Evolutionary conservation across 1,140 invertebrate genomes (phyloP), one percentile per base, ranked within the genome.

Genomic region (Caenorhabditis remanei): DNA sequence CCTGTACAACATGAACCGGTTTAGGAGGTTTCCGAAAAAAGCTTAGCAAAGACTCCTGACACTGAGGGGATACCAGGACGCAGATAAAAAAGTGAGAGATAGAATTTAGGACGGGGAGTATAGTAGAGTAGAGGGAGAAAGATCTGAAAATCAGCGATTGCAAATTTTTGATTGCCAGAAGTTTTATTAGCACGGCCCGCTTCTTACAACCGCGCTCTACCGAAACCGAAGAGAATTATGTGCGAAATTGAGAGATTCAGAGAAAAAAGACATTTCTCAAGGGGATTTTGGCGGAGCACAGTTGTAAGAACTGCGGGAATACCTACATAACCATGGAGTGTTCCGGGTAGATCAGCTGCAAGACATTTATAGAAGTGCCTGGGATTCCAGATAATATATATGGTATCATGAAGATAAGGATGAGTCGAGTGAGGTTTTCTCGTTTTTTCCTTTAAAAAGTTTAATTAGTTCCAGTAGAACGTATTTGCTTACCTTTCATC

Each of bases 61-160:
- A 58, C 56, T 58, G 56, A n/a, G 56, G 56, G n/a, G 56, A 58
- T 58, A 58, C 56, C 56, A 58, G 4, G n/a, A 58, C 7, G n/a
- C 56, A 58, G 16, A 63, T 63, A 24, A 63, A 32, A 32, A 63
- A 63, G 9, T 40, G 61, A 32, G 61, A 63, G 24, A 63, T 63
- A 11, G 61, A 63, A 13, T 63, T 63, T 1, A 63, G 8, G 3
- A 63, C 61, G 8, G 61, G 61, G 2, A 63, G 61, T 3, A 63
- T 63, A 1, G 11, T 2, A 1, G 24, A 13, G 61, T 32, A 63
- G 24, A 11, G 6, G 1, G 61, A 24, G 11, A 63, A 11, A 0
- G 61, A 63, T 24, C 61, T 63, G 61, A 11, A 32, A 32, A 32
- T n/a, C n/a, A n/a, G n/a, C n/a, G n/a, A n/a, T n/a, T n/a, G n/a